Evolutionary conservation across 2,797 vertebrate species (phyloP), one percentile per base, ranked within the genome.

Genomic region (Ciconia nigra): DNA sequence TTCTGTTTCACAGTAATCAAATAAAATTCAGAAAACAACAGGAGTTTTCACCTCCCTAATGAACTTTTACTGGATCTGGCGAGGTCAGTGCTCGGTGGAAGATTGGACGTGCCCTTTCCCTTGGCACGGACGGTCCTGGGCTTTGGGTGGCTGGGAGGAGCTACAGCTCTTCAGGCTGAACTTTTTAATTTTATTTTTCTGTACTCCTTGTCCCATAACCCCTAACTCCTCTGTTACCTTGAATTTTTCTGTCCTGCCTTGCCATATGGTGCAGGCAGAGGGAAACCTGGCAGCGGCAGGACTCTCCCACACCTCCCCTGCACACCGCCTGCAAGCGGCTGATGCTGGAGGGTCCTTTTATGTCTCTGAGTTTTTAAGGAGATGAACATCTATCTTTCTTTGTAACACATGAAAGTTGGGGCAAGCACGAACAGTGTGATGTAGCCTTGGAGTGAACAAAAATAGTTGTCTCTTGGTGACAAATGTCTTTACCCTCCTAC

Each of bases 1-100:
- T 96, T 92, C 94, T 90, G 42, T 88, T 95, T 96, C 91, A 94
- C 35, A 51, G 51, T 54, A 79, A 91, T 82, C 41, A 74, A 88
- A 54, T 28, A 26, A 72, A 73, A 82, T 33, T 51, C n/a, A 58
- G 59, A 67, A 65, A 89, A 69, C 71, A 63, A 83, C 84, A 44
- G 83, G 90, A 78, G 47, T 87, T 95, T 91, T 90, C 83, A 82
- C 65, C 80, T 94, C 73, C 37, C 47, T 88, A 76, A 88, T 87
- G 91, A 95, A 76, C 31, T 89, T 83, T 3, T 6, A 29, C 80
- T 37, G 51, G 31, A 28, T 52, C n/a, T 69, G 83, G 39, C 0
- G 1, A 87, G 70, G 55, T 69, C 55, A 54, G 24, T 24, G 41
- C 67, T 92, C 1, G 2, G 52, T 81, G 66, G 72, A 90, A 81